Evolutionary conservation across 2,888 invertebrate species (phyloP), one percentile per base, ranked within the genome.

Genomic region (Dermolepida albohirtum): DNA sequence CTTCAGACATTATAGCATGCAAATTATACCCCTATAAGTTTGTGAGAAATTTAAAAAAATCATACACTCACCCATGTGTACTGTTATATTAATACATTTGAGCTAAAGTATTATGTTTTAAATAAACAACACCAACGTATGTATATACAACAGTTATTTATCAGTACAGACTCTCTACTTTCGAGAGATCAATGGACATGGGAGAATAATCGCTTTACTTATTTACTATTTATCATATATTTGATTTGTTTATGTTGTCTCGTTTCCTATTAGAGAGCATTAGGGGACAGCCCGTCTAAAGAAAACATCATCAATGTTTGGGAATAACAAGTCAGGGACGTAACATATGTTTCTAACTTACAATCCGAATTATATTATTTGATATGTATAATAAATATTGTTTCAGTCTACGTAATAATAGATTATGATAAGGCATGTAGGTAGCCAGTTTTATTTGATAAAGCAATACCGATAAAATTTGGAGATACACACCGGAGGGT

Each of bases 381-480:
- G 44, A 67, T 70, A 64, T 64, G 64, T 70, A 67, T 68, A 44
- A 52, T 68, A 70, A 70, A 70, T 67, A 65, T 70, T 64, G 62
- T 68, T 54, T 64, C 67, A 43, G 47, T 57, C 64, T 44, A 59
- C 65, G 67, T 63, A 67, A 67, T 62, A 67, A 63, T 67, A 64
- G 55, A 55, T 57, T 44, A 34, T 55, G 66, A 66, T 66, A 66
- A 66, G 57, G 44, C 59, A 29, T 49, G 47, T 57, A 66, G 66
- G 66, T 66, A 66, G 66, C 66, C 43, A 66, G 50, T 66, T 66
- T n/a, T 66, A 66, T 66, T 66, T 49, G 57, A 66, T 66, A 66
- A 57, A 66, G 57, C 49, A 6, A 27, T 44, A 47, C 54, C 49
- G 66, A 66, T 66, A 66, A 66, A 49, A 59, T 59, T 44, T 44